These are phyloP conservation scores for Notarius quadriscutis DNA, from an alignment of 2,113 vertebrate genomes.

Conservation along the genomic window DNA sequence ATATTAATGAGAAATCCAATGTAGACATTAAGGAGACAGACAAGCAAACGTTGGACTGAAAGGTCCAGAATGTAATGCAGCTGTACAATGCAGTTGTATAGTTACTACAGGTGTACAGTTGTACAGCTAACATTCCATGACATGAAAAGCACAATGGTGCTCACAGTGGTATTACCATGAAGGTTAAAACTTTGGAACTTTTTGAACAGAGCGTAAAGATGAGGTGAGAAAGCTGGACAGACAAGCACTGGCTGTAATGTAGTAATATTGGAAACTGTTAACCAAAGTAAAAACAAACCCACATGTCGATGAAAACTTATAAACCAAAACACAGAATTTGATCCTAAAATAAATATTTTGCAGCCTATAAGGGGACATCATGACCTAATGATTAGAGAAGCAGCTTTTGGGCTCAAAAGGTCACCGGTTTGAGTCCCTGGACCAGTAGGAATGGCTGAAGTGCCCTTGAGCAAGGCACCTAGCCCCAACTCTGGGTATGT, in stretches of 20 bases:
- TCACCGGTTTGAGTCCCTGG: no score
- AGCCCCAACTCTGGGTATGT: no score
- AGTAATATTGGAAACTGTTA: not conserved
- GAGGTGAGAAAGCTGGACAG: not conserved
- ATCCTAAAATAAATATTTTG: not conserved
- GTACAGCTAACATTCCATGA: not conserved
- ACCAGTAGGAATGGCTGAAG: no score
- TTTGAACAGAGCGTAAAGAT: not conserved
- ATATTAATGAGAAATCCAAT: not conserved
- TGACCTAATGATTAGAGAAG: no score
- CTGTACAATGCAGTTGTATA: not conserved
- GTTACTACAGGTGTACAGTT: no score
- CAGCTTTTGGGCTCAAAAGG: no score
- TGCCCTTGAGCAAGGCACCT: no score
- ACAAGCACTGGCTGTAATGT: not conserved
- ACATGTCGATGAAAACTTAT: not conserved
- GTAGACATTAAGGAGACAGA: not conserved
- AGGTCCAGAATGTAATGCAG: not conserved
- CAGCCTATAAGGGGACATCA: no score
- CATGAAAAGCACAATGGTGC: not conserved
- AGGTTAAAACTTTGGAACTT: not conserved
- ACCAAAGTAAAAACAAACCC: not conserved
- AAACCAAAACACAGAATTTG: not conserved
- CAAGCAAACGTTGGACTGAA: not conserved
- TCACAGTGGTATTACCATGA: not conserved